A percentile compares a stretch with the other conserved stretches of the same genome.
These are phyloP conservation scores for Hypocryptadius cinnamomeus DNA, from an alignment of 2,113 vertebrate species.

Conservation along the genomic window DNA sequence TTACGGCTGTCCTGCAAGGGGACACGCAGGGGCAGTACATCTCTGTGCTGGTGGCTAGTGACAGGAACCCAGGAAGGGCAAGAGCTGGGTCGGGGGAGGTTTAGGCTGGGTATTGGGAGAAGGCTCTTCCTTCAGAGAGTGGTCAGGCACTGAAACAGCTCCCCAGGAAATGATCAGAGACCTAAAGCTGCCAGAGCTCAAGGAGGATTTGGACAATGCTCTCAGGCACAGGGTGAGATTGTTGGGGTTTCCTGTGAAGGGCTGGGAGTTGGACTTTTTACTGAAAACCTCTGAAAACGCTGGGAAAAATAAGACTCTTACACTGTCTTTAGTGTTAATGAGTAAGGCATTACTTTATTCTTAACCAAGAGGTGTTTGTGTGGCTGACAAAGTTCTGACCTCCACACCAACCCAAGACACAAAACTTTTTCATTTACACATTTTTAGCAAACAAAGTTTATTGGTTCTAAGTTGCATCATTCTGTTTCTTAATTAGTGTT, in stretches of 20 bases:
- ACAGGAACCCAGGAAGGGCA: not conserved
- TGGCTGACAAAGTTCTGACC: not conserved
- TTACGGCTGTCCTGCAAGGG: not conserved
- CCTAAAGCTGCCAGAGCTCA: not conserved
- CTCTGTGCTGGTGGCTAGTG: not conserved
- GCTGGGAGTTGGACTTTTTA: not conserved
- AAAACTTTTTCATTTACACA: not conserved
- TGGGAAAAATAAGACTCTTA: not conserved
- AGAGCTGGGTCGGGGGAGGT: no score
- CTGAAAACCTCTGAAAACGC: not conserved
- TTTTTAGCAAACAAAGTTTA: not conserved
- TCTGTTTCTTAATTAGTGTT: not conserved
- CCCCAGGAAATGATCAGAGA: not conserved
- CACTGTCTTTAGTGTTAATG: not conserved
- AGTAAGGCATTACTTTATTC: not conserved
- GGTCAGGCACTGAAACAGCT: not conserved
- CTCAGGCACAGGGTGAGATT: not conserved
- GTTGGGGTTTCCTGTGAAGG: not conserved
- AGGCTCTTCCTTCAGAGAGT: not conserved
- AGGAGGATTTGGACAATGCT: not conserved
- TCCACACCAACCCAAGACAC: not conserved
- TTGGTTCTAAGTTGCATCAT: not conserved
- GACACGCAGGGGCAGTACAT: not conserved
- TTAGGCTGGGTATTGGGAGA: not conserved
- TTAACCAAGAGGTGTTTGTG: not conserved